These are phyloP conservation scores for Aleiodes testaceus DNA, from an alignment of 2,888 invertebrate genomes.

Conservation along the genomic window DNA sequence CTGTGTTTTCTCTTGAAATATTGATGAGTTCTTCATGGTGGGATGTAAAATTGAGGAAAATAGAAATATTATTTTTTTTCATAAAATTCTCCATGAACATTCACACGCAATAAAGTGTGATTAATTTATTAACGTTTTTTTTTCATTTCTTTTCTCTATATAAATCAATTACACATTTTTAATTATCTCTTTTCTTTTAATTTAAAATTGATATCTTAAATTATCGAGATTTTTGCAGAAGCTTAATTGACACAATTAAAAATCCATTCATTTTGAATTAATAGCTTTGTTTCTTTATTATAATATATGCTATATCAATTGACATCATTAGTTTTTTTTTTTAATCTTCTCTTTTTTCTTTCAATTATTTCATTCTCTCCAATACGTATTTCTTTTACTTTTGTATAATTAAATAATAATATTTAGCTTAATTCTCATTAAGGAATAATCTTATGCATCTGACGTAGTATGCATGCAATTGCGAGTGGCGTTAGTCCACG, in stretches of 20 bases:
- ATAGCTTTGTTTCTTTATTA: conserved; percentile 25
- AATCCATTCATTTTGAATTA: conserved; percentile 6
- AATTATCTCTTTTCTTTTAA: conserved; percentile 41
- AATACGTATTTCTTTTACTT: conserved; percentile 15
- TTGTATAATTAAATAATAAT: conserved; percentile 53
- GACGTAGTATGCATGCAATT: conserved; percentile 61
- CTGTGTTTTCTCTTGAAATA: too few species aligned
- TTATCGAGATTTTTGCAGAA: too few species aligned
- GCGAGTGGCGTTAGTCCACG: conserved; percentile 56
- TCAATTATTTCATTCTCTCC: neutral
- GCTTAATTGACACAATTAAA: too few species aligned
- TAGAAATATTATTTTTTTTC: too few species aligned
- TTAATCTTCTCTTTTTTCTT: conserved; percentile 12
- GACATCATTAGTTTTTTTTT: conserved; percentile 55
- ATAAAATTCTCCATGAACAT: too few species aligned
- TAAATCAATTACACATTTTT: neutral
- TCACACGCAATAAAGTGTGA: neutral
- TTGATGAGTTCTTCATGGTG: too few species aligned
- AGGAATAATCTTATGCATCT: conserved; percentile 65
- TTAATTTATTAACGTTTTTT: neutral
- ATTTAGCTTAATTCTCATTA: conserved; percentile 69
- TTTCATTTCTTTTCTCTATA: neutral
- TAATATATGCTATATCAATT: conserved; percentile 67
- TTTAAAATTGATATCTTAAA: conserved; percentile 26
- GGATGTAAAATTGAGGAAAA: neutral